These are phyloP conservation scores for Guaruba guarouba DNA, from an alignment of 2,113 vertebrate species.

Conservation along the genomic window DNA sequence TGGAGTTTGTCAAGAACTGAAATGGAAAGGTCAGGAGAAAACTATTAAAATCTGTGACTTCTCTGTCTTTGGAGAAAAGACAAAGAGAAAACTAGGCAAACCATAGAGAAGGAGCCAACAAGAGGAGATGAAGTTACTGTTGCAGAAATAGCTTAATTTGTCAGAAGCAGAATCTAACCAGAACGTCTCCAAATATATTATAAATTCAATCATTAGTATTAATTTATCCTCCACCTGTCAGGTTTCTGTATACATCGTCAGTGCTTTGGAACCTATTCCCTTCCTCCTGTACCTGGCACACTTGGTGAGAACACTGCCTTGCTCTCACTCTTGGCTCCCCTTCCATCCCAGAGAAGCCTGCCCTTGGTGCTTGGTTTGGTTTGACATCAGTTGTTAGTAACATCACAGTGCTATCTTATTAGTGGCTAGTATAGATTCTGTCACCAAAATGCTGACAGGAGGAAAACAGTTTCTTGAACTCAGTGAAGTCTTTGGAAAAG, in stretches of 20 bases:
- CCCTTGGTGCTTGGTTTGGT: not conserved
- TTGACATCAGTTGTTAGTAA: not conserved
- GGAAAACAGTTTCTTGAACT: not conserved
- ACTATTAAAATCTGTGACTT: not conserved
- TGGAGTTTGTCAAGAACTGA: not conserved
- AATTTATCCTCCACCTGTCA: not conserved
- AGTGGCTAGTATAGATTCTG: not conserved
- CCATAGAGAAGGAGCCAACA: not conserved
- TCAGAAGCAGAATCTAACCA: not conserved
- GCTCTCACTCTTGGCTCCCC: not conserved
- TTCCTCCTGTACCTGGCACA: not conserved
- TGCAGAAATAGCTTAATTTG: not conserved
- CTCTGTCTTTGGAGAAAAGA: not conserved
- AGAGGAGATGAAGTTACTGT: not conserved
- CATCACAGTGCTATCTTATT: not conserved
- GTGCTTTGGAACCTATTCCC: not conserved
- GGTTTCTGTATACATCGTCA: not conserved
- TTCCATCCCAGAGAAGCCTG: not conserved
- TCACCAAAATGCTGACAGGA: not conserved
- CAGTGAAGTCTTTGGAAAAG: not conserved
- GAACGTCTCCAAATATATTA: not conserved
- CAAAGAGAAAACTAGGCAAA: not conserved
- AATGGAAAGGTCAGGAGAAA: slow-evolving; percentile 1
- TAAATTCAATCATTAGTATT: not conserved
- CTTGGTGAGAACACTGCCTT: not conserved